phyloP scores from a whole-genome alignment of 53 echinoderm and acorn worm species.

The Actinopyga echinites region DNA sequence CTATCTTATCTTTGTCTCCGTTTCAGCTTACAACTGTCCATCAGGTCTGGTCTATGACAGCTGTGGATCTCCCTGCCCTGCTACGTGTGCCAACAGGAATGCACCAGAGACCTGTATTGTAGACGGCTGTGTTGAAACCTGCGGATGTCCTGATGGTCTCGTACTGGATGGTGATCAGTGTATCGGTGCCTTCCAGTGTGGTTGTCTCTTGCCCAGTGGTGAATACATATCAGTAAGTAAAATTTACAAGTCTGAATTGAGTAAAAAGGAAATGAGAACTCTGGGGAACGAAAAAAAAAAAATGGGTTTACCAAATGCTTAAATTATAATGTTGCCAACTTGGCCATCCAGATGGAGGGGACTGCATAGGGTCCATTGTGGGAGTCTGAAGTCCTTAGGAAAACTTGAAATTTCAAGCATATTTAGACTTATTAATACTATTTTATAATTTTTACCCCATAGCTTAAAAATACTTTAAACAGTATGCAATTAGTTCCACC shows the following conservation, averaged over 20 bases:
- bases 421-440: no score
- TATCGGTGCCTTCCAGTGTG: constrained; percentile 21
- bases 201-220: constrained; percentile 38
- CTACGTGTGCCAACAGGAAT: constrained; percentile 34
- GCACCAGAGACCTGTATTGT: not conserved
- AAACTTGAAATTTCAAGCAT: no score
- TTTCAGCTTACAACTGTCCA: constrained; percentile 46
- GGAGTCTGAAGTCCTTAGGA: no score
- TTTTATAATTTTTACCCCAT: no score
- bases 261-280: no score
- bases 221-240: constrained; percentile 32
- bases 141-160: constrained; percentile 58
- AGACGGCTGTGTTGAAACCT: constrained; percentile 55
- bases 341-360: no score
- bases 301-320: no score
- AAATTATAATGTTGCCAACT: no score
- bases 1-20: not conserved
- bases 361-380: no score
- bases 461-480: no score
- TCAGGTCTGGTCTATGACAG: constrained; percentile 44
- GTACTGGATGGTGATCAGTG: constrained; percentile 66
- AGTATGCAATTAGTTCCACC: no score
- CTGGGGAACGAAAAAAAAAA: no score
- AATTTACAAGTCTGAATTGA: not conserved
- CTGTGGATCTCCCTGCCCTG: constrained; percentile 34